A percentile compares a stretch with the other conserved stretches of the same genome.
phyloP scores from a whole-genome alignment of 2,113 vertebrate genomes.

The Pluvianellus socialis region DNA sequence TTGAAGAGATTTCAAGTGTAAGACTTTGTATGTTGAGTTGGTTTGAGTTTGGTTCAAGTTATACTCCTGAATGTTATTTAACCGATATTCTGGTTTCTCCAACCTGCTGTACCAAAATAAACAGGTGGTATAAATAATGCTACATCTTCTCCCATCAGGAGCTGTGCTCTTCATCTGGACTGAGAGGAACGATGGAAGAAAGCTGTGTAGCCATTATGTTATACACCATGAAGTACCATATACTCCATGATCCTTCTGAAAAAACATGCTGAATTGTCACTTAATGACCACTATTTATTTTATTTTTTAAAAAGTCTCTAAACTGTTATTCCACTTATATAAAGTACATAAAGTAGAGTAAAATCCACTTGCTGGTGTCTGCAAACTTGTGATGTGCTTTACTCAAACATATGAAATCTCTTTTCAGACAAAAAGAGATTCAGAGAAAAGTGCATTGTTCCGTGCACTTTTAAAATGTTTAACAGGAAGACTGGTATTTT shows the following conservation, averaged over 20 bases:
- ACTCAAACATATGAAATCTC: not conserved
- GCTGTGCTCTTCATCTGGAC: not conserved
- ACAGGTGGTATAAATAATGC: not conserved
- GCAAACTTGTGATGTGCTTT: not conserved
- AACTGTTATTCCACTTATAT: not conserved
- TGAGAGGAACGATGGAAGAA: not conserved
- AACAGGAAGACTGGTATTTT: not conserved
- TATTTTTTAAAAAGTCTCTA: not conserved
- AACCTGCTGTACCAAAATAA: not conserved
- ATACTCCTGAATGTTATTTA: not conserved
- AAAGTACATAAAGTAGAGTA: not conserved
- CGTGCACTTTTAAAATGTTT: not conserved
- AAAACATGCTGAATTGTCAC: not conserved
- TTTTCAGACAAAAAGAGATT: not conserved
- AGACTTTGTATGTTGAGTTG: not conserved
- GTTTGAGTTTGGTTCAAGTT: not conserved
- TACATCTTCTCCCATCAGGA: not conserved
- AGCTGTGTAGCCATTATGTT: not conserved
- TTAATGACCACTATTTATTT: not conserved
- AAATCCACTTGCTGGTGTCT: not conserved
- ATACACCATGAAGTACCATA: not conserved
- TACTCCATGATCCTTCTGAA: not conserved
- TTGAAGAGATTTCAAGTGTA: not conserved
- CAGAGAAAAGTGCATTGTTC: not conserved
- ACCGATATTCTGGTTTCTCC: not conserved